A percentile compares a stretch with the other conserved stretches of the same genome.
phyloP scores from a whole-genome alignment of 2,113 vertebrate species.

The Sarotherodon lohbergeri region DNA sequence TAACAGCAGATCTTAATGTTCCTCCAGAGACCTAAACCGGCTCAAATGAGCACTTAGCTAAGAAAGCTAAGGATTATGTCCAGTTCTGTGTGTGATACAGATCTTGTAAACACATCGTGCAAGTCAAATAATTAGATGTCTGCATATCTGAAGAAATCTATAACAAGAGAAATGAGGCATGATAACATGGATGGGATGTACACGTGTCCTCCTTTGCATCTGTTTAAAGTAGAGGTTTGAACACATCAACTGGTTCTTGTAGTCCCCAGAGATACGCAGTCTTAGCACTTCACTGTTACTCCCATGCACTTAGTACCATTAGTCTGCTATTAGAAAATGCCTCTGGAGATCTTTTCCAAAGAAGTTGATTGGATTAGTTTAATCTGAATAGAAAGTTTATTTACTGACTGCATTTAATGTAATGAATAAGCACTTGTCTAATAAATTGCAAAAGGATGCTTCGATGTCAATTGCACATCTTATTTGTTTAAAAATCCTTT shows the following conservation, averaged over 20 bases:
- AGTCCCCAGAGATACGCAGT: background rate
- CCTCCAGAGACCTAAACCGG: background rate
- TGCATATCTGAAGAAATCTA: background rate
- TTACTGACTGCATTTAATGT: background rate
- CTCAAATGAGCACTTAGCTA: background rate
- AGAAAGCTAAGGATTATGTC: accelerated
- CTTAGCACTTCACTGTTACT: background rate
- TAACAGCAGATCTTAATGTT: background rate
- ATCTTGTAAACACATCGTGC: background rate
- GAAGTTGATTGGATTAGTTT: background rate
- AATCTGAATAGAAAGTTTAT: background rate
- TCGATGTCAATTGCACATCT: background rate
- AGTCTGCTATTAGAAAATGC: background rate
- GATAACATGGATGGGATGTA: background rate
- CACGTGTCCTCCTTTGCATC: accelerated
- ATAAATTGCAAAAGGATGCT: background rate
- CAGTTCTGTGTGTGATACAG: background rate
- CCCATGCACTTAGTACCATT: background rate
- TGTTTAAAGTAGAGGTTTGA: background rate
- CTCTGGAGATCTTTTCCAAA: background rate
- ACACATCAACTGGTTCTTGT: background rate
- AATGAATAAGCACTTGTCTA: background rate
- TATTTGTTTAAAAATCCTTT: background rate
- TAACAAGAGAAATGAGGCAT: background rate
- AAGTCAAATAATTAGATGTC: background rate